phyloP scores from a whole-genome alignment of 2,797 vertebrate genomes.

The Epinephelus awoara region DNA sequence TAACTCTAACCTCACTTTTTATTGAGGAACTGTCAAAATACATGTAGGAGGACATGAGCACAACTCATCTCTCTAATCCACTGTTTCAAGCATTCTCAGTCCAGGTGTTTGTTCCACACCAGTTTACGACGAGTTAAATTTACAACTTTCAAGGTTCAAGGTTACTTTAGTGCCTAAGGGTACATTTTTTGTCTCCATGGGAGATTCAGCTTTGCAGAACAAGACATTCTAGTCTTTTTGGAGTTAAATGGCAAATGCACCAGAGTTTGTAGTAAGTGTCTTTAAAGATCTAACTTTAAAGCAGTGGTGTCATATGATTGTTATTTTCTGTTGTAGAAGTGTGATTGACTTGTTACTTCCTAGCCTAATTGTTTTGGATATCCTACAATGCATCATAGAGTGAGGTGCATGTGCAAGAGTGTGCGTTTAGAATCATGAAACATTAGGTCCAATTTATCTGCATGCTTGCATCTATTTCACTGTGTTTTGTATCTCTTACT shows the following conservation, averaged over 20 bases:
- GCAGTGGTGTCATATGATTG: no score
- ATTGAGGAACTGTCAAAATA: neutral
- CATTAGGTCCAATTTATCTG: conserved; percentile 19
- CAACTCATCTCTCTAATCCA: neutral
- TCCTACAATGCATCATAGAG: neutral
- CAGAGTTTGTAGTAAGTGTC: neutral
- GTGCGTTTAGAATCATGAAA: conserved; percentile 11
- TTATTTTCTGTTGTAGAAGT: no score
- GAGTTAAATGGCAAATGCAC: neutral
- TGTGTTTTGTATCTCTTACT: conserved; percentile 25
- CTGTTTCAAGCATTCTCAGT: neutral
- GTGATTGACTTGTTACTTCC: no score
- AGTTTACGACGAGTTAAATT: neutral
- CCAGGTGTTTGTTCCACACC: neutral
- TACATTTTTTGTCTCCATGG: no score
- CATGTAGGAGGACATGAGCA: neutral
- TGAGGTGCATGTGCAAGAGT: neutral
- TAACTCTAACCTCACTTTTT: neutral
- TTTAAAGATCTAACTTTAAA: no score
- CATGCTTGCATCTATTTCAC: conserved; percentile 15
- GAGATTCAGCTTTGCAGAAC: no score
- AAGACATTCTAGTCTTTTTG: neutral
- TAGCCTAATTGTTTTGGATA: no score
- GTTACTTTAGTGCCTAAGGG: no score
- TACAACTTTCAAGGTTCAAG: neutral